Base-by-base conservation (phyloP, 2,888 invertebrate genomes). In the Caenorhabditis wallacei region DNA sequence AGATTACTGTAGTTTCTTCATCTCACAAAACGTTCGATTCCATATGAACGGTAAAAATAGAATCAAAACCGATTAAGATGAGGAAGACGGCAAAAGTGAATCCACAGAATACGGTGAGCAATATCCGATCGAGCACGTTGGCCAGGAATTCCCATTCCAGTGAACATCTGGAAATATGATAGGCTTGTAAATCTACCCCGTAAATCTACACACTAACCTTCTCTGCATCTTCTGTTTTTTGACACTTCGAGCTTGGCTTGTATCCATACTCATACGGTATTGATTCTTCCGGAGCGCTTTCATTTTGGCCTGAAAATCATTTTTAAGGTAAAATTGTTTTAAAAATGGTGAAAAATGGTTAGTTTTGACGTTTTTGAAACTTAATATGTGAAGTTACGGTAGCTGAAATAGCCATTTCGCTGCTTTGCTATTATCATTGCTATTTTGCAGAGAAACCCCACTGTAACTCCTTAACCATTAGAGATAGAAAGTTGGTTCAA, bases 121-220 rank as follows among this genome's bases (percentile, higher is more conserved):
- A 87, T 11, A 87, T 78, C 10, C 91, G 86, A 74, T 91, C 91
- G 63, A 91, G 84, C 18, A 90, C 88, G 63, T 89, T 91, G 3
- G 91, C 90, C 43, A 91, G 70, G 76, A 87, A 91, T 70, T 91
- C 91, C 91, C 91, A 91, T 81, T 91, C 91, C 68, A 91, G 61
- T 0, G 89, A 88, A 59, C 90, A 88, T 64, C 90, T 87, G 85
- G 24, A 85, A 85, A 53, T 24, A 48, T 2, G 46, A 13, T 40
- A 2, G 2, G 11, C 7, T n/a, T 35, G 35, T 35, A 53, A 51
- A 51, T 48, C 10, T 20, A 18, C 43, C 43, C 43, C 35, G 40
- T 5, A 40, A 40, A 40, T 40, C 10, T 2, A 40, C 13, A 40
- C 40, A 8, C 3, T 18, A 43, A 90, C 90, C 90, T 86, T 59